Evolutionary conservation across 2,888 invertebrate genomes (phyloP).

Genomic region (Beris chalybata): DNA sequence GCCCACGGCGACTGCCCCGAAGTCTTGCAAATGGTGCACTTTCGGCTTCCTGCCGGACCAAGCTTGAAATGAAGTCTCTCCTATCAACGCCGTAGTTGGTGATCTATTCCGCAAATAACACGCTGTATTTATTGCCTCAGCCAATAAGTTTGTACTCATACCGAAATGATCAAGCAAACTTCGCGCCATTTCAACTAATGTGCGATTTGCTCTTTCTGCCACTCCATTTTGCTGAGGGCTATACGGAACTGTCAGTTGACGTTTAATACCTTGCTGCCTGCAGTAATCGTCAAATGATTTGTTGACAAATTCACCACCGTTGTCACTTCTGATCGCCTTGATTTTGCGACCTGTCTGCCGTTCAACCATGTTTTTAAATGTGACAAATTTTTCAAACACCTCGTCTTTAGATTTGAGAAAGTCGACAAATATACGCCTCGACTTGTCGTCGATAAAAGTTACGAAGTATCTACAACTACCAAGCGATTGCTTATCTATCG

Average conservation of each 20-base stretch:
- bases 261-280: background rate
- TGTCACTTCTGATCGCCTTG: background rate
- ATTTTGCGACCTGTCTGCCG: constrained; percentile 22
- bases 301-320: background rate
- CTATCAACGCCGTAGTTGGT: background rate
- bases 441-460: constrained; percentile 38
- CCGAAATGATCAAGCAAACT: no score
- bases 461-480: constrained; percentile 31
- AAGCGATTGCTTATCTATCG: background rate
- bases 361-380: constrained; percentile 26
- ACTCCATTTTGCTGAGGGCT: constrained; percentile 19
- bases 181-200: constrained; percentile 40
- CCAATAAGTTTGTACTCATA: background rate
- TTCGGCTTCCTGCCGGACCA: background rate
- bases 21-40: background rate
- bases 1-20: constrained; percentile 3
- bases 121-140: background rate
- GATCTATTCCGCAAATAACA: background rate
- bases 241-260: constrained; percentile 10
- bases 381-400: constrained; percentile 30
- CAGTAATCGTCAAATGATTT: background rate
- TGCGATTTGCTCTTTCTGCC: constrained; percentile 10
- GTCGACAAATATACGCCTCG: constrained; percentile 24
- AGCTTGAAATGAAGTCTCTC: background rate
- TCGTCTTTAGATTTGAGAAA: constrained; percentile 34